Percentiles rank a stretch among this genome's conserved stretches.
Evolutionary conservation across 1,140 invertebrate species (phyloP).

Genomic region (Eueides isabella): DNA sequence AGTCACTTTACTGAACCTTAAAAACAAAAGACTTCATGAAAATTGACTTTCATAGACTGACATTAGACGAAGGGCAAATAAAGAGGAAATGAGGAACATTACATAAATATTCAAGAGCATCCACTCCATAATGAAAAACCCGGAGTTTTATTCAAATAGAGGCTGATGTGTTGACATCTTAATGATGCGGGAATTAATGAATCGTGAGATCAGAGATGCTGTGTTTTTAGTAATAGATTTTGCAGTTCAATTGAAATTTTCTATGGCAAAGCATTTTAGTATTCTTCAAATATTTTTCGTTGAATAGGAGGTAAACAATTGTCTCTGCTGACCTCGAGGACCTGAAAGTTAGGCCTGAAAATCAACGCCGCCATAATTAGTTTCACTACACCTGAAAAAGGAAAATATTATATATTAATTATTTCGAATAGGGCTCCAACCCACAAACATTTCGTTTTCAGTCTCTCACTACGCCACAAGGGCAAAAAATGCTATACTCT

Average conservation of each 20-base stretch:
- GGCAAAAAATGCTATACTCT: background rate
- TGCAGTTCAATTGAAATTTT: slow-evolving; percentile 18
- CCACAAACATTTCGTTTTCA: background rate
- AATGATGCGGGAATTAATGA: slow-evolving; percentile 48
- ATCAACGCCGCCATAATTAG: no score
- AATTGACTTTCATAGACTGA: slow-evolving; percentile 52
- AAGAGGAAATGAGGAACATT: slow-evolving; percentile 54
- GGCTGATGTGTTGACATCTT: slow-evolving; percentile 47
- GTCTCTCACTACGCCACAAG: background rate
- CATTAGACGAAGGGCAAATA: slow-evolving; percentile 39
- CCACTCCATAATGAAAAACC: slow-evolving; percentile 57
- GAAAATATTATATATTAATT: no score
- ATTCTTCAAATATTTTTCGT: no score
- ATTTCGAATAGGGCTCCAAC: no score
- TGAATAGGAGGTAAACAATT: no score
- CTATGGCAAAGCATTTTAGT: no score
- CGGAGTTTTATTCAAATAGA: slow-evolving; percentile 43
- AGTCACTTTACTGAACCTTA: slow-evolving; percentile 40
- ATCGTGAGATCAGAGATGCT: slow-evolving; percentile 40
- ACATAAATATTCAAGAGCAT: slow-evolving; percentile 56
- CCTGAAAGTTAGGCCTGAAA: no score
- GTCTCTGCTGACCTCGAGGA: no score
- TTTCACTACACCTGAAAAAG: no score
- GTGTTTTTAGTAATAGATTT: slow-evolving; percentile 20
- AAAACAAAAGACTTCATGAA: slow-evolving; percentile 50